Percentiles rank a stretch among this genome's conserved stretches.
These are phyloP conservation scores for Ceyx cyanopectus DNA, from an alignment of 2,113 vertebrate genomes.

Conservation along the genomic window DNA sequence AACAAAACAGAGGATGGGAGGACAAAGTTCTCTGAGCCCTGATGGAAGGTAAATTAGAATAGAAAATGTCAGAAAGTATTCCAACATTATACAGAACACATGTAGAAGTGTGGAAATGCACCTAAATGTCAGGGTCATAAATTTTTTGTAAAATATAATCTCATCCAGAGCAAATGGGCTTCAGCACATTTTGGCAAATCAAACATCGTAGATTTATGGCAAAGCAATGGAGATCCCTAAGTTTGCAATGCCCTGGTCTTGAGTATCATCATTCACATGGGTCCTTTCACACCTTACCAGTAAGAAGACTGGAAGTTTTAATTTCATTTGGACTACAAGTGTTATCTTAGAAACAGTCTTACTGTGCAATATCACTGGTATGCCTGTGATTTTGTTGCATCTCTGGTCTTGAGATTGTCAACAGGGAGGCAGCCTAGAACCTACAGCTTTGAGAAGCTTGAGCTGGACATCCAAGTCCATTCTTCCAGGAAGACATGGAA, in stretches of 20 bases:
- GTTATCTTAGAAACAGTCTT: neutral
- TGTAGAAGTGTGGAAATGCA: neutral
- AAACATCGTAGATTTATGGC: neutral
- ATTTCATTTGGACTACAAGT: neutral
- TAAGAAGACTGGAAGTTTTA: neutral
- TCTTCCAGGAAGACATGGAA: neutral
- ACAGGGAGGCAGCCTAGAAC: neutral
- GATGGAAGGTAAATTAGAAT: neutral
- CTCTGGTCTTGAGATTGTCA: neutral
- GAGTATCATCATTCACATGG: accelerated
- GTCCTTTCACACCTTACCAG: neutral
- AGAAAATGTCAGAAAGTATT: neutral
- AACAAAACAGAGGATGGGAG: neutral
- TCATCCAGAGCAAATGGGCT: neutral
- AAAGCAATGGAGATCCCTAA: neutral
- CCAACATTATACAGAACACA: neutral
- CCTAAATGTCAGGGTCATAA: neutral
- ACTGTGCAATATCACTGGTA: neutral
- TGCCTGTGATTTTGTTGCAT: neutral
- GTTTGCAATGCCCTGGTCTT: neutral
- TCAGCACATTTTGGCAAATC: neutral
- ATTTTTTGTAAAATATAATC: neutral
- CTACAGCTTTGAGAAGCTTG: neutral
- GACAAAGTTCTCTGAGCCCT: neutral
- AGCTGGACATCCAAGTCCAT: neutral